Base-by-base conservation (phyloP, 2,113 vertebrate species). In the Lichenostomus cassidix region DNA sequence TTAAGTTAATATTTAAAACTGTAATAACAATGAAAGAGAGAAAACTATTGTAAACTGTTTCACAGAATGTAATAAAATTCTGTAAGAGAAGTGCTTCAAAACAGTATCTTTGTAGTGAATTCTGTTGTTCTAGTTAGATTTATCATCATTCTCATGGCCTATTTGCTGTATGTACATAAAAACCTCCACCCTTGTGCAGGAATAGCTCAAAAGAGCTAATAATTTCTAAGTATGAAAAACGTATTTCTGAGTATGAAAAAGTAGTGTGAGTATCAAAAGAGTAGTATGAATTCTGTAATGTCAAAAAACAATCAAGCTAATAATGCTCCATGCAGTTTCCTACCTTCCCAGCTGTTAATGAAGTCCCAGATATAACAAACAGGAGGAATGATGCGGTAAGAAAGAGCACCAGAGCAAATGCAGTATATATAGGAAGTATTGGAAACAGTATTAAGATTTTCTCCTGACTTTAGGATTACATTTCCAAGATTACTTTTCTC, bases 1-100 rank as follows among this genome's bases (percentile, higher is more conserved):
- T 95, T 93, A 77, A 85, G 83, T 84, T 82, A 41, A 60, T 87
- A 9, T 78, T 92, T 75, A 41, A 46, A 65, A 33, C 42, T 80
- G 25, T 49, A 59, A 28, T 59, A 50, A 52, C 37, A 64, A 35
- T 56, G 37, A 80, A 46, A 74, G 42, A 50, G 24, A n/a, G 10
- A 44, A 84, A 89, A 50, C 11, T 37, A 41, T 14, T 28, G 31
- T 69, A 11, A 90, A 31, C 24, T 31, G 16, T 59, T 83, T 71
- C 55, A 52, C 42, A 65, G 49, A 73, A 60, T 25, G 23, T 7
- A 42, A 73, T 53, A 7, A 9, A 53, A 23, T 4, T 64, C 41
- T 42, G 9, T 60, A 42, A 33, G 7, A 67, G 2, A 63, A 68
- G 53, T 59, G 35, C 33, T 80, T 93, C 33, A 49, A 81, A 81